Conservation (phyloP, 2,113 vertebrate genomes). For the Actenoides lindsayi region DNA sequence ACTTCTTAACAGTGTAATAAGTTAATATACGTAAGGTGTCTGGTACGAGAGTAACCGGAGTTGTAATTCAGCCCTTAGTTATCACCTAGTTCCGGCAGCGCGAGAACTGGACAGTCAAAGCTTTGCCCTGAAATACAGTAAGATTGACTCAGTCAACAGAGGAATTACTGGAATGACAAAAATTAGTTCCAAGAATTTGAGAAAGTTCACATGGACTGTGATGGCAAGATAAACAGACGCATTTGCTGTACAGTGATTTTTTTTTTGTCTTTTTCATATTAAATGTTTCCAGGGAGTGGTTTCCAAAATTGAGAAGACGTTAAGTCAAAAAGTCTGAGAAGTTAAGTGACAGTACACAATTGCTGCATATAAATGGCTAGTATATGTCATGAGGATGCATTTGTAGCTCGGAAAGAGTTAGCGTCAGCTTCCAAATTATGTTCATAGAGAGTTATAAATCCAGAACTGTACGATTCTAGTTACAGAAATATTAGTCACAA, state of each 20-base stretch:
- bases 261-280: background rate
- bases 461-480: constrained; percentile 59
- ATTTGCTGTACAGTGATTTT: background rate
- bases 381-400: constrained; percentile 63
- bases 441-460: constrained; percentile 69
- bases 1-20: constrained; percentile 61
- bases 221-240: background rate
- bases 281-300: constrained; percentile 47
- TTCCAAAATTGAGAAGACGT: constrained; percentile 15
- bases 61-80: constrained; percentile 70
- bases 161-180: constrained; percentile 45
- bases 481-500: constrained; percentile 77
- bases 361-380: constrained; percentile 58
- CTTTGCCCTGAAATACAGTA: constrained; percentile 61
- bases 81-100: constrained; percentile 47
- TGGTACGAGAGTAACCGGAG: constrained; percentile 54
- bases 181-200: background rate
- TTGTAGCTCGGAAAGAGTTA: constrained; percentile 67
- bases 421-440: constrained; percentile 61
- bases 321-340: constrained; percentile 24
- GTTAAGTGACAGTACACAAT: constrained; percentile 40
- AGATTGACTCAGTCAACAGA: constrained; percentile 32
- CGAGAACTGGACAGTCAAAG: constrained; percentile 55
- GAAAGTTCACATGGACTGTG: background rate
- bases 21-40: constrained; percentile 27